These are phyloP conservation scores for Tychaedon coryphoeus DNA, from an alignment of 2,113 vertebrate genomes.

Conservation along the genomic window DNA sequence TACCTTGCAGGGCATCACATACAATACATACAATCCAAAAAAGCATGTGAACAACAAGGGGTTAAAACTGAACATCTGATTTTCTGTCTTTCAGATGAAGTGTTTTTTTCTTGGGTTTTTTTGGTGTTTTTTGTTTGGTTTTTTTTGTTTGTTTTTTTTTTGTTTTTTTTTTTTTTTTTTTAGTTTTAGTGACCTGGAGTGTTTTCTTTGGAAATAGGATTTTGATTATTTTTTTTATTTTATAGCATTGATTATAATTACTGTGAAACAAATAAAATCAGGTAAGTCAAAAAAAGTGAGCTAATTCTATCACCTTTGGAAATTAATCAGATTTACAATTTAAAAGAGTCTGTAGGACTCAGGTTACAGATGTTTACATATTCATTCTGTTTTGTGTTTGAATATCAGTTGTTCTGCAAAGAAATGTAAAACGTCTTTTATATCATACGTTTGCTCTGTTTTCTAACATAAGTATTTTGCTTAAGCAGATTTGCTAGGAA, in stretches of 20 bases:
- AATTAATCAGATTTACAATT: constrained; percentile 24
- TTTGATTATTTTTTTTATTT: constrained; percentile 37
- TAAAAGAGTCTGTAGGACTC: neutral
- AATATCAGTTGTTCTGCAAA: constrained; percentile 32
- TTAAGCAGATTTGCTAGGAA: constrained; percentile 75
- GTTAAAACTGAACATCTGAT: neutral
- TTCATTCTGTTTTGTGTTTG: constrained; percentile 34
- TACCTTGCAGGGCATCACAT: neutral
- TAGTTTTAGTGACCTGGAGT: neutral
- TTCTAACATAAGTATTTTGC: constrained; percentile 71
- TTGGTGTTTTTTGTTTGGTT: too few species aligned
- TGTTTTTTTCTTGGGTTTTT: too few species aligned
- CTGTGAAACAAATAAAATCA: neutral
- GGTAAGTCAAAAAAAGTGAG: neutral
- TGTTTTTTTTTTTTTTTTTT: too few species aligned
- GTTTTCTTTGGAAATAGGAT: constrained; percentile 21
- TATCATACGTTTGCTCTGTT: constrained; percentile 67
- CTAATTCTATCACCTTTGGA: constrained; percentile 27
- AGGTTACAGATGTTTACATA: constrained; percentile 44
- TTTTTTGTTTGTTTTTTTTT: too few species aligned
- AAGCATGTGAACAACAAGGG: neutral
- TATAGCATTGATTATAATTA: neutral
- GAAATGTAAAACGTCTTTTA: constrained; percentile 34
- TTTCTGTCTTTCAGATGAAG: neutral
- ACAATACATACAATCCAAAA: neutral